Base-by-base conservation (phyloP, 2,888 invertebrate species). In the Eurois occulta region DNA sequence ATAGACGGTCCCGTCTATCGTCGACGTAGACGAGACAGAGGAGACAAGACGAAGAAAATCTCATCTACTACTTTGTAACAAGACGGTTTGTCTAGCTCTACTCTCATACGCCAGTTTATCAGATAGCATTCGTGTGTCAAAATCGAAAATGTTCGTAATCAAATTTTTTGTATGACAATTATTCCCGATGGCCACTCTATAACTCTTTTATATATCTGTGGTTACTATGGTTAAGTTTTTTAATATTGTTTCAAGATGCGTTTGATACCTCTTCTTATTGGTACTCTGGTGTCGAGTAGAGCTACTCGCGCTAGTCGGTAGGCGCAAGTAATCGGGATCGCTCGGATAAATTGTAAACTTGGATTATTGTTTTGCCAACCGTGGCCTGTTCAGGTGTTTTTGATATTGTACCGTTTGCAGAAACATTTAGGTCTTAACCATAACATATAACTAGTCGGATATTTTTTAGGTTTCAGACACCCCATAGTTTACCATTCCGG, bases 331-430 rank as follows among this genome's bases (percentile, higher is more conserved):
- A 91, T 91, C 89, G 91, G 92, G 89, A 90, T 90, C 91, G 90
- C 85, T 87, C 83, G 89, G 90, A 90, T 89, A 90, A 90, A 91
- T 88, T 90, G 84, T 87, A 75, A 90, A 90, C 92, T 94, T 90
- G 87, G 93, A 92, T 92, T 94, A 94, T 94, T 95, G 94, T 94
- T 94, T 93, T 90, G 90, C 90, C 90, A 87, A 90, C 90, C 91
- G 91, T 89, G 87, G 89, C 90, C 88, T 87, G 92, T 93, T 93
- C 94, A 94, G 95, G 95, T 94, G 93, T 91, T 92, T 94, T 92
- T 91, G 92, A 92, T 91, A 90, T 87, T 84, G 94, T 93, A 95
- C 83, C 78, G 94, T 86, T 76, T 74, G 93, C 93, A 94, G 18
- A 86, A 79, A 24, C 86, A 84, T 24, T 83, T 21, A n/a, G 21